These are phyloP conservation scores for Latheticus oryzae DNA, from an alignment of 2,888 invertebrate species.

Conservation along the genomic window DNA sequence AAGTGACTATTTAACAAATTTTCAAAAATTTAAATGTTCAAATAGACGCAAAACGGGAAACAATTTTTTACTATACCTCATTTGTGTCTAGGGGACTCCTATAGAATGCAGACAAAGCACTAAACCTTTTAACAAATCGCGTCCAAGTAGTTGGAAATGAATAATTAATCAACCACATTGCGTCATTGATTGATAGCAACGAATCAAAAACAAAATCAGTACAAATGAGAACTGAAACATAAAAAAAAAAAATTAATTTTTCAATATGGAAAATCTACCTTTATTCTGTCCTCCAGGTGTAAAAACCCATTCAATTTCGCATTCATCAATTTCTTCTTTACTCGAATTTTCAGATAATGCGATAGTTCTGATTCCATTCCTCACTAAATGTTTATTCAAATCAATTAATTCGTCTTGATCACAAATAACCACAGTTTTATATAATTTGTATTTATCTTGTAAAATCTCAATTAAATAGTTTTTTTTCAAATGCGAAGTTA, in stretches of 20 bases:
- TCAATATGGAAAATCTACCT: constrained; percentile 35
- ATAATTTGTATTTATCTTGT: constrained; percentile 63
- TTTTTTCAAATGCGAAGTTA: constrained; percentile 63
- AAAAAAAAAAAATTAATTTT: constrained; percentile 2
- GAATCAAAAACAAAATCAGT: constrained; percentile 74
- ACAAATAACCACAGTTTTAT: constrained; percentile 75
- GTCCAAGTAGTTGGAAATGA: constrained; percentile 75
- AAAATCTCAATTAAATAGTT: constrained; percentile 66
- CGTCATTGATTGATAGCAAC: constrained; percentile 74
- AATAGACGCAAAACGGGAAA: no score
- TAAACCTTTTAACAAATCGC: constrained; percentile 77
- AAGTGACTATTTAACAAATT: no score
- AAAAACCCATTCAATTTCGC: constrained; percentile 51
- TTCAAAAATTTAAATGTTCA: no score
- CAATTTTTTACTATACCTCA: constrained; percentile 51
- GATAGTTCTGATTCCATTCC: constrained; percentile 50
- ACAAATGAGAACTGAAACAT: constrained; percentile 69
- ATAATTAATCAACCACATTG: constrained; percentile 77
- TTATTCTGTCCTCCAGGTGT: constrained; percentile 22
- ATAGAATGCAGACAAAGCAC: constrained; percentile 74
- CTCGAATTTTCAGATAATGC: constrained; percentile 50
- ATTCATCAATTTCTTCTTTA: constrained; percentile 47
- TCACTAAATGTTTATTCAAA: constrained; percentile 56
- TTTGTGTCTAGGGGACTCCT: constrained; percentile 54
- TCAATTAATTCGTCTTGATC: constrained; percentile 70